Percentiles rank a stretch among this genome's conserved stretches.
These are phyloP conservation scores for Cairina moschata DNA, from an alignment of 2,113 vertebrate species.

Conservation along the genomic window DNA sequence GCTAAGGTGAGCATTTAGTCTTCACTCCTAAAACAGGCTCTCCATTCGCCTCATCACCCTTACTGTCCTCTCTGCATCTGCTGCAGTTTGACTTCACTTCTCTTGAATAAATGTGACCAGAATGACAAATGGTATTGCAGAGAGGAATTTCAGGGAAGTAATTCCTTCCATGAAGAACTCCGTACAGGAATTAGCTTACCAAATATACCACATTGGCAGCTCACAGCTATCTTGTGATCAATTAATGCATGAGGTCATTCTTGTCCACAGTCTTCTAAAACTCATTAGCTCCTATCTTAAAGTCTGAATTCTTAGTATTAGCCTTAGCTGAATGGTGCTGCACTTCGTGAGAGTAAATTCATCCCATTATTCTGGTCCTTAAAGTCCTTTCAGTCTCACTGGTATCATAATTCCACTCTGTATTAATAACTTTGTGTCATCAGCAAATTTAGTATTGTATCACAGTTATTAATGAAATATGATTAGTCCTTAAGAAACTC, in stretches of 20 bases:
- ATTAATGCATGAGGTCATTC: not conserved
- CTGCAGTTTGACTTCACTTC: not conserved
- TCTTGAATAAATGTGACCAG: not conserved
- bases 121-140: not conserved
- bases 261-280: not conserved
- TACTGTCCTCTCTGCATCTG: not conserved
- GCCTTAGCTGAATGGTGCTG: not conserved
- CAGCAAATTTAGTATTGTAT: not conserved
- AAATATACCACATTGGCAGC: not conserved
- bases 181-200: not conserved
- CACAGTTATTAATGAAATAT: not conserved
- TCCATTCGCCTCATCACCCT: not conserved
- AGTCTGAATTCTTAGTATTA: not conserved
- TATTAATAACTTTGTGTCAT: not conserved
- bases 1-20: not conserved
- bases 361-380: not conserved
- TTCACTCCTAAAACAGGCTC: not conserved
- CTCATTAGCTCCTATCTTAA: not conserved
- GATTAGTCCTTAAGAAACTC: not conserved
- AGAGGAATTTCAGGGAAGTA: not conserved
- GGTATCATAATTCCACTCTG: not conserved
- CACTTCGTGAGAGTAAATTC: not conserved
- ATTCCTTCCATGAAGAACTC: not conserved
- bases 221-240: not conserved
- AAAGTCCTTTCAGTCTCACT: not conserved